A percentile compares a stretch with the other conserved stretches of the same genome.
Evolutionary conservation across 2,797 vertebrate genomes (phyloP).

Genomic region (Cuniculus paca): DNA sequence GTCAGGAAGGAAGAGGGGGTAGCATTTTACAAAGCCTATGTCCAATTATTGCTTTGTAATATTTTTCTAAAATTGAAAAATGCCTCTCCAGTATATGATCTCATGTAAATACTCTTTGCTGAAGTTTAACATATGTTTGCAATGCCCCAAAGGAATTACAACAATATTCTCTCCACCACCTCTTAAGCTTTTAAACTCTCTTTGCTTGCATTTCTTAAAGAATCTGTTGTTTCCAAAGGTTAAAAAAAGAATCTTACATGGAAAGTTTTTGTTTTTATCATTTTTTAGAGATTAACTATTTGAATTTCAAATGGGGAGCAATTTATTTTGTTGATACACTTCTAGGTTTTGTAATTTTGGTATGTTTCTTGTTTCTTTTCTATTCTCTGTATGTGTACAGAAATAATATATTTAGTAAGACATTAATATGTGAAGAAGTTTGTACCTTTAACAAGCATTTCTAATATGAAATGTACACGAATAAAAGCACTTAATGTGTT

Average conservation of each 20-base stretch:
- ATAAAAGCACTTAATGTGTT: not conserved
- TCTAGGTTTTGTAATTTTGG: slow-evolving; percentile 59
- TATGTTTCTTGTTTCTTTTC: slow-evolving; percentile 72
- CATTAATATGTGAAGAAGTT: not conserved
- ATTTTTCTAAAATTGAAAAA: slow-evolving; percentile 82
- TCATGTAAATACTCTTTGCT: slow-evolving; percentile 61
- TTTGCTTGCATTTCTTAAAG: slow-evolving; percentile 36
- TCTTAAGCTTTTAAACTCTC: slow-evolving; percentile 44
- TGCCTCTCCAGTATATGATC: slow-evolving; percentile 69
- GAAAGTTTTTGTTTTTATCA: slow-evolving; percentile 25
- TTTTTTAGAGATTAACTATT: slow-evolving; percentile 66
- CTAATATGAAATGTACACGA: not conserved
- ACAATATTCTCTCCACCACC: not conserved
- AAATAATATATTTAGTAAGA: slow-evolving; percentile 36
- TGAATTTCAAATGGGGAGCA: slow-evolving; percentile 68
- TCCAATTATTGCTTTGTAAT: slow-evolving; percentile 79
- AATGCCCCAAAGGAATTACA: not conserved
- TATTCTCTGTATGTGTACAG: slow-evolving; percentile 33
- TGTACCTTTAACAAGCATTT: slow-evolving; percentile 3
- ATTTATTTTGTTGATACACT: slow-evolving; percentile 54
- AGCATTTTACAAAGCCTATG: slow-evolving; percentile 59
- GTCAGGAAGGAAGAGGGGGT: slow-evolving; percentile 62
- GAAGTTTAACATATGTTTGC: slow-evolving; percentile 58
- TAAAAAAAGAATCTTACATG: slow-evolving; percentile 20
- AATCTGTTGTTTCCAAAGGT: slow-evolving; percentile 65